A percentile compares a stretch with the other conserved stretches of the same genome.
Conservation (phyloP, 2,888 invertebrate genomes). For the Odontomyia ornata region DNA sequence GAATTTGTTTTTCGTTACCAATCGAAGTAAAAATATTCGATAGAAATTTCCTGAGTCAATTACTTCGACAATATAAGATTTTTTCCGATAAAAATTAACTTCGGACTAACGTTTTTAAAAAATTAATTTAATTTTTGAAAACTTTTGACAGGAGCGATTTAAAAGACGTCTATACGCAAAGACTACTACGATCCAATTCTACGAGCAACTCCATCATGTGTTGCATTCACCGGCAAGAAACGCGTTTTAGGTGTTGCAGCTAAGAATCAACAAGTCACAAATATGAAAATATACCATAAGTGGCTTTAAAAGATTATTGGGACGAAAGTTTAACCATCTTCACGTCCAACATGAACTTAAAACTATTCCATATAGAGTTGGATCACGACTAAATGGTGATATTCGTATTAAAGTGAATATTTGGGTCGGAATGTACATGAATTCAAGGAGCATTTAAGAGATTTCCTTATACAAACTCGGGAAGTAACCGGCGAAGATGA, state of each 20-base stretch:
- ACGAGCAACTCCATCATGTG: no score
- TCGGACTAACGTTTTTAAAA: no score
- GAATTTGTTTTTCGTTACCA: no score
- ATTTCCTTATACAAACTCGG: slow-evolving; percentile 67
- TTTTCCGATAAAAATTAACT: no score
- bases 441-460: no score
- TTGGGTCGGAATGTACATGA: slow-evolving; percentile 85
- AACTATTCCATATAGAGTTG: slow-evolving; percentile 81
- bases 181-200: no score
- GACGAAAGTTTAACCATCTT: slow-evolving; percentile 89
- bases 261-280: slow-evolving; percentile 95
- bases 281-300: slow-evolving; percentile 96
- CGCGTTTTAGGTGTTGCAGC: slow-evolving; percentile 96
- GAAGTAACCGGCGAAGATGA: slow-evolving; percentile 99
- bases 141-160: no score
- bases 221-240: slow-evolving; percentile 92
- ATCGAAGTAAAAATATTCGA: no score
- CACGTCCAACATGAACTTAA: slow-evolving; percentile 84
- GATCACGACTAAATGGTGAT: slow-evolving; percentile 78
- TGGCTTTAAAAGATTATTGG: slow-evolving; percentile 92
- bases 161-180: no score
- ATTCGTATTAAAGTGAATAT: slow-evolving; percentile 91
- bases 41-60: no score
- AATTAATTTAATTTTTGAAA: no score
- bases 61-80: no score